These are phyloP conservation scores for Hipparchia sbordonii DNA, from an alignment of 2,888 invertebrate species.

Conservation along the genomic window DNA sequence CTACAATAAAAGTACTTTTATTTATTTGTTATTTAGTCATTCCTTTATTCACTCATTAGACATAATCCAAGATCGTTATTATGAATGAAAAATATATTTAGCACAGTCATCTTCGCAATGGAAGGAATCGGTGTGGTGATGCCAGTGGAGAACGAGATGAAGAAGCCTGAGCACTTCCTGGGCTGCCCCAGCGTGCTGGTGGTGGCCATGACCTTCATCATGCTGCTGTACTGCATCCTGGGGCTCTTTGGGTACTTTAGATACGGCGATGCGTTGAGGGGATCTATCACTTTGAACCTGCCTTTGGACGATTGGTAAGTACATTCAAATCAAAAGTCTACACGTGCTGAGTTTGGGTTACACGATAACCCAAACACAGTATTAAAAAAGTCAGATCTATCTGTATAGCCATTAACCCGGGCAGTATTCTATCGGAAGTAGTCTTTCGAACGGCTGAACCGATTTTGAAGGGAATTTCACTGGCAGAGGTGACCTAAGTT, in stretches of 20 bases:
- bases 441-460: too few relatives aligned
- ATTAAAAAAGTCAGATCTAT: too few relatives aligned
- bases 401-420: too few relatives aligned
- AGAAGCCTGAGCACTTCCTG: constrained; percentile 90
- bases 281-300: constrained; percentile 93
- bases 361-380: too few relatives aligned
- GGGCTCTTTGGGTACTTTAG: constrained; percentile 95
- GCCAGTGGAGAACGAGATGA: constrained; percentile 97
- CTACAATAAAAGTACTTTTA: too few relatives aligned
- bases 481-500: too few relatives aligned
- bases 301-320: constrained; percentile 85
- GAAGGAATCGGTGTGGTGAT: constrained; percentile 97
- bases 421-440: too few relatives aligned
- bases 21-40: too few relatives aligned
- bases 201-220: constrained; percentile 91
- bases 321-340: too few relatives aligned
- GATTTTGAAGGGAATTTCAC: too few relatives aligned
- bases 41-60: too few relatives aligned
- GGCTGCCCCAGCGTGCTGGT: constrained; percentile 93
- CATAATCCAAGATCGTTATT: background rate
- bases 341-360: too few relatives aligned
- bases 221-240: constrained; percentile 88
- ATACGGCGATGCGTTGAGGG: constrained; percentile 87
- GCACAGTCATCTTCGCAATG: constrained; percentile 98
- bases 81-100: constrained; percentile 44